phyloP scores from a whole-genome alignment of 2,113 vertebrate species.

The Bubo scandiacus region DNA sequence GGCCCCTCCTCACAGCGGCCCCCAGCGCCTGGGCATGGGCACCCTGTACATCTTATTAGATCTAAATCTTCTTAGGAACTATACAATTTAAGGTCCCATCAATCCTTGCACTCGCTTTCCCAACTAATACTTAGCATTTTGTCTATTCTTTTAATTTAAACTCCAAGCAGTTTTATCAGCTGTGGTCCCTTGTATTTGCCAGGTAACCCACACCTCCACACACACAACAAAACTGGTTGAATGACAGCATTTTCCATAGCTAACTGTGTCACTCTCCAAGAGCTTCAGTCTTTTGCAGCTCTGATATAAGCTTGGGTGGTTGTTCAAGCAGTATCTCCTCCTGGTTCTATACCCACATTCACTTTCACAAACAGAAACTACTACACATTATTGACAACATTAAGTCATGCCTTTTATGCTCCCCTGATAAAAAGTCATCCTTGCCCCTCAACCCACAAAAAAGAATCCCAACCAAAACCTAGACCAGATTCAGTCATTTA shows the following conservation, averaged over 20 bases:
- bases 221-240: fast-evolving
- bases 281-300: neutral
- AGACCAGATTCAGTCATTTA: neutral
- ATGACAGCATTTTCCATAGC: neutral
- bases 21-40: neutral
- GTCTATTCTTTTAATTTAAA: neutral
- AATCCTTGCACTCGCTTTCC: neutral
- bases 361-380: neutral
- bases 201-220: neutral
- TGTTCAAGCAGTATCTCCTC: neutral
- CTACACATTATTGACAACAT: neutral
- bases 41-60: too few relatives aligned
- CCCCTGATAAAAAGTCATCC: neutral
- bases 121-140: neutral
- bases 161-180: neutral
- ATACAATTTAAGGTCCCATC: neutral
- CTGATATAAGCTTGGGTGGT: neutral
- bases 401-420: neutral
- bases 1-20: neutral
- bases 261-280: too few relatives aligned
- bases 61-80: neutral
- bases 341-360: fast-evolving
- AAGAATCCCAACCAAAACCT: neutral
- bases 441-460: neutral
- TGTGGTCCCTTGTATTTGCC: neutral